Percentiles rank a stretch among this genome's conserved stretches.
Conservation (phyloP, 2,888 invertebrate species). For the Lasioglossum oenotherae region DNA sequence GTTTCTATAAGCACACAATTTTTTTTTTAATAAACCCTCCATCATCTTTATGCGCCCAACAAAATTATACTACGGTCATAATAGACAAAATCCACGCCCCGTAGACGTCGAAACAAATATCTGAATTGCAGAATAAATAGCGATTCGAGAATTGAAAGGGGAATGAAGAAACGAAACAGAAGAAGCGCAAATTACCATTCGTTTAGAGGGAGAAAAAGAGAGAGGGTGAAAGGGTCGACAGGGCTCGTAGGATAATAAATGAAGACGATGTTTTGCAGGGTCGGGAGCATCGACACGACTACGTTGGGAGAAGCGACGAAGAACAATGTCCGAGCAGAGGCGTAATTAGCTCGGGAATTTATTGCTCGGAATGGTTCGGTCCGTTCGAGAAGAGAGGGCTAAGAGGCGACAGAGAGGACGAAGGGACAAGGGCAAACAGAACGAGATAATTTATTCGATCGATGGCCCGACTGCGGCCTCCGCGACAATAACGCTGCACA, state of each 20-base stretch:
- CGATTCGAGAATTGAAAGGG: not conserved
- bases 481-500: constrained; percentile 36
- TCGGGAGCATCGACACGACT: constrained; percentile 6
- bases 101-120: not conserved
- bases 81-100: not conserved
- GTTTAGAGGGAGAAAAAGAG: not conserved
- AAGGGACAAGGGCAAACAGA: constrained; percentile 36
- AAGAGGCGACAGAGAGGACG: not conserved
- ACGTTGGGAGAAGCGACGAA: constrained; percentile 4
- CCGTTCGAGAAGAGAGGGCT: not conserved
- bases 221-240: not conserved
- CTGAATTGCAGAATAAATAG: not conserved
- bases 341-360: constrained; percentile 38
- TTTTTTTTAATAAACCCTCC: not conserved
- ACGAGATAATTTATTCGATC: constrained; percentile 53
- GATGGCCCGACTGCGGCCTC: constrained; percentile 7
- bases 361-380: constrained; percentile 21
- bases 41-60: not conserved
- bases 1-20: not conserved
- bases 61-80: not conserved
- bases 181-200: not conserved
- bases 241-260: constrained; percentile 22
- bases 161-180: not conserved
- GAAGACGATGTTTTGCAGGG: constrained; percentile 26
- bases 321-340: constrained; percentile 44